Base-by-base conservation (phyloP, 2,113 vertebrate genomes). In the Empidonax alnorum region DNA sequence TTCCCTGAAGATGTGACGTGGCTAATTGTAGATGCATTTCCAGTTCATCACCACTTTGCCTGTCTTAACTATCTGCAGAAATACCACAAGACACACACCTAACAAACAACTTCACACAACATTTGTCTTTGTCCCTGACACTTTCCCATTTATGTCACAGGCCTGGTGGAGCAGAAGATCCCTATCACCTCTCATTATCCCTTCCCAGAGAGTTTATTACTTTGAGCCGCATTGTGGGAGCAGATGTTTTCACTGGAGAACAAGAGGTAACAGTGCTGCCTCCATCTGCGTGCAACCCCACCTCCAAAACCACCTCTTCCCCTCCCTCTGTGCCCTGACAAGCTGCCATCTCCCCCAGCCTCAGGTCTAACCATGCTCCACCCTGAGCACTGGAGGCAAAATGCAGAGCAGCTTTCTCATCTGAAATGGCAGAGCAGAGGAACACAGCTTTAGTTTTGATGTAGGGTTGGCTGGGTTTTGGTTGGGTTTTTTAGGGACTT, bases 111-210 rank as follows among this genome's bases (percentile, higher is more conserved):
- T 86, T 66, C 7, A 62, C 19, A 18, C 9, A 82, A 83, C 14
- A 12, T 53, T 79, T 62, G 7, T 41, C 37, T 88, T 56, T 46
- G 41, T n/a, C 53, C 65, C 17, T 65, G 41, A 84, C 52, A 44
- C 61, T 68, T 91, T 90, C 79, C 52, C 47, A 50, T 68, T 90
- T 76, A n/a, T 42, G n/a, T 84, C 76, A 82, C 42, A 88, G 65
- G 71, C 56, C 71, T 41, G 58, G 22, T 35, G 33, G 59, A 92
- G 63, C 28, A 84, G 85, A 94, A 93, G 50, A 90, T 87, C 35
- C 18, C 84, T 68, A 75, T 31, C n/a, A 39, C 42, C 52, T 58
- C 62, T 83, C 90, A 78, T 73, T 53, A 82, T 33, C 66, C 59
- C 53, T 78, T 59, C 56, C 23, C 53, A 59, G 28, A 71, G 81